phyloP scores from a whole-genome alignment of 1,140 invertebrate species.

The Megalonaias nervosa region DNA sequence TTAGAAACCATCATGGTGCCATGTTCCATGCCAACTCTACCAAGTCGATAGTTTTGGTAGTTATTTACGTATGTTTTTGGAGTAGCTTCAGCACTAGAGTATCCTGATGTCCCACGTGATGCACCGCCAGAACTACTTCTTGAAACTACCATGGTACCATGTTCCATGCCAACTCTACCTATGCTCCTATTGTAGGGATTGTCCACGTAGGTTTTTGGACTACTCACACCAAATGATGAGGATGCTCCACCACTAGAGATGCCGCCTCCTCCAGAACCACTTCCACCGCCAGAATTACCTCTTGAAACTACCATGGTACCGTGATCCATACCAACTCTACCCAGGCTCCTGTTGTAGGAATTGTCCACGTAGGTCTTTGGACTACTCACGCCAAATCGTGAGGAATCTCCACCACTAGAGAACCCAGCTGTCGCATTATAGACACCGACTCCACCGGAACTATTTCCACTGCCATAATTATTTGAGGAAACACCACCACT shows the following conservation, averaged over 20 bases:
- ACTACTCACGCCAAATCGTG: background rate
- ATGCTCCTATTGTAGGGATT: constrained; percentile 30
- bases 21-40: constrained; percentile 43
- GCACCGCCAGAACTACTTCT: background rate
- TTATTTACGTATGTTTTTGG: constrained; percentile 46
- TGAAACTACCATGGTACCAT: constrained; percentile 23
- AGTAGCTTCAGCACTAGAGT: background rate
- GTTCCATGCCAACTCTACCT: constrained; percentile 23
- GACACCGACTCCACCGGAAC: background rate
- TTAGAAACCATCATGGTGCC: background rate
- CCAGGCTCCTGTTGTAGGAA: constrained; percentile 35
- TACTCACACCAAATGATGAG: background rate
- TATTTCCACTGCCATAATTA: background rate
- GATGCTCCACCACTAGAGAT: background rate
- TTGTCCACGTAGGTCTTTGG: constrained; percentile 47
- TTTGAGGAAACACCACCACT: background rate
- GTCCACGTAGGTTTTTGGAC: constrained; percentile 31
- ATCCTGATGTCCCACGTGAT: background rate
- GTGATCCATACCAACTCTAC: constrained; percentile 37
- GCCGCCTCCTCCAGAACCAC: background rate
- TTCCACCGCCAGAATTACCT: background rate
- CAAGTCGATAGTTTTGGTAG: constrained; percentile 36
- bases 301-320: constrained; percentile 33
- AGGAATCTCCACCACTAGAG: no score
- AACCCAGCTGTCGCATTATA: background rate